phyloP scores from a whole-genome alignment of 2,797 vertebrate genomes.

The Carduelis carduelis region DNA sequence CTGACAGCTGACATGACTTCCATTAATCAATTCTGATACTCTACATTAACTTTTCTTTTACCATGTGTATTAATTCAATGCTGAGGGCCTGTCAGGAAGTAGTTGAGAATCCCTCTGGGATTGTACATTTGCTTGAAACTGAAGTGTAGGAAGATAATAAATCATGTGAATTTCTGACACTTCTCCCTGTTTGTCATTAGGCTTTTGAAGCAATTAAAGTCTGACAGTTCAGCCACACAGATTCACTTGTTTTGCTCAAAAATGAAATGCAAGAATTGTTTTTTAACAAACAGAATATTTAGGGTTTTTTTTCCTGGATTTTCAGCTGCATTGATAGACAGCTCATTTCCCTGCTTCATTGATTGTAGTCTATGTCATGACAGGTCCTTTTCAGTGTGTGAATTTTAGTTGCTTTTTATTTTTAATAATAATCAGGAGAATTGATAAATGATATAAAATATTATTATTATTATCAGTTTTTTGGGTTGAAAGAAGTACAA shows the following conservation, averaged over 20 bases:
- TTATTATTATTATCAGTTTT: neutral
- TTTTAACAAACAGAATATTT: neutral
- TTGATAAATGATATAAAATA: neutral
- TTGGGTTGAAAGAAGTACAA: neutral
- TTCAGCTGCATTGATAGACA: neutral
- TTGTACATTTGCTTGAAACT: slow-evolving; percentile 58
- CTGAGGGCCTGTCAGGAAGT: slow-evolving; percentile 60
- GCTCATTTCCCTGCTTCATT: neutral
- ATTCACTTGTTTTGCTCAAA: slow-evolving; percentile 1
- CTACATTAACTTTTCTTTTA: slow-evolving; percentile 66
- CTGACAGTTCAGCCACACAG: neutral
- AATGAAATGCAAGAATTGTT: neutral
- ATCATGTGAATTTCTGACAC: slow-evolving; percentile 57
- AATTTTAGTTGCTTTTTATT: neutral
- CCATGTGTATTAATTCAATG: slow-evolving; percentile 70
- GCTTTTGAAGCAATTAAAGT: slow-evolving; percentile 39
- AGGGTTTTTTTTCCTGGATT: neutral
- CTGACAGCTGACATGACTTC: slow-evolving; percentile 70
- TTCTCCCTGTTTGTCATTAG: neutral
- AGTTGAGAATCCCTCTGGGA: slow-evolving; percentile 53
- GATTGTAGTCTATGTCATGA: neutral
- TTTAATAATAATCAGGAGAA: neutral
- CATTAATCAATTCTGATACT: slow-evolving; percentile 72
- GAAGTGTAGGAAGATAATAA: slow-evolving; percentile 69
- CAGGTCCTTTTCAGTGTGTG: neutral